Evolutionary conservation across 2,113 vertebrate genomes (phyloP), one percentile per base, ranked within the genome.

Genomic region (Callithrix jacchus): DNA sequence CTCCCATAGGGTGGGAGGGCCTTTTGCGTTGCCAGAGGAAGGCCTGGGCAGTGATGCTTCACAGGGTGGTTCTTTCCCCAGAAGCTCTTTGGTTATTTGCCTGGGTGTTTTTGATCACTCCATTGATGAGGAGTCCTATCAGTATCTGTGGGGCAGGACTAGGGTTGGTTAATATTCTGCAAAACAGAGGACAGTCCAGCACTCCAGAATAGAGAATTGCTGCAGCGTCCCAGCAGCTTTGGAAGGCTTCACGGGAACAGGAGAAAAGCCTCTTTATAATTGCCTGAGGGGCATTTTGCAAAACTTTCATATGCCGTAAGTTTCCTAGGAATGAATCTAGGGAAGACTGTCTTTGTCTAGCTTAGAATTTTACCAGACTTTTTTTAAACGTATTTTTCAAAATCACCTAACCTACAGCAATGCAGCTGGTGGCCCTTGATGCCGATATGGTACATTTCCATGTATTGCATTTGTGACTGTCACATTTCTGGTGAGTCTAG

Each of bases 21-120:
- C 37, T 27, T 20, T 49, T 30, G 23, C 0, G 23, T 0, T 1
- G 0, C 18, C 32, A 54, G 49, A n/a, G 49, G 56, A 47, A 13
- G 52, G 56, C 2, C 35, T 3, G 21, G 25, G 25, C 11, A 1
- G 1, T 0, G 1, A 8, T 23, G 8, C 32, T 21, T 9, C 40
- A 13, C 0, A 6, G 6, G 27, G n/a, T n/a, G 11, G 40, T 20
- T 70, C 56, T 21, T 32, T n/a, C 7, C 3, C 25, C 3, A 0
- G 37, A 25, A 37, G 11, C 37, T 71, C 3, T 58, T 56, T 13
- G 45, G 64, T n/a, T 45, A 37, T 7, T 25, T 18, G 70, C 6
- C 11, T 32, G 32, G 14, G 5, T 9, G 5, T 37, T 85, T 58
- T 30, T 54, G 32, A 45, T 5, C 8, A 16, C 27, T 10, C 42